Conservation (phyloP, 2,113 vertebrate species). For the Cyanoramphus novaezelandiae region DNA sequence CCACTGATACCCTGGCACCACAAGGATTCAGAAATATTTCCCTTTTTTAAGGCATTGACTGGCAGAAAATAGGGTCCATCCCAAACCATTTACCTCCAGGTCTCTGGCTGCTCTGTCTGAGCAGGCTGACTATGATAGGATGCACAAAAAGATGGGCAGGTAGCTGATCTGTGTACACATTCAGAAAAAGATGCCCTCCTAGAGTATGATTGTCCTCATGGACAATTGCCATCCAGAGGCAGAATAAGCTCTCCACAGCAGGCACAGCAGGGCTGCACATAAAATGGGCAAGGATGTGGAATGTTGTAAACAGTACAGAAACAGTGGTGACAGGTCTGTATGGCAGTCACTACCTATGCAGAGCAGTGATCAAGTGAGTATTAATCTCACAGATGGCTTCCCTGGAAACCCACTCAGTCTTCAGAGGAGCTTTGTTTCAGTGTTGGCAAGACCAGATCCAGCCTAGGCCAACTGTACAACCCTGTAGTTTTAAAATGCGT, state of each 20-base stretch:
- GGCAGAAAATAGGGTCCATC: background rate
- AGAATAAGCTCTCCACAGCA: background rate
- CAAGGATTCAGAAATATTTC: background rate
- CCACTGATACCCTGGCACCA: background rate
- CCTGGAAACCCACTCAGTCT: background rate
- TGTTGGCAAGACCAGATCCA: background rate
- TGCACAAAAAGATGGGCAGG: background rate
- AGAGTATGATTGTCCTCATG: fast-evolving
- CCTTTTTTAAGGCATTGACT: background rate
- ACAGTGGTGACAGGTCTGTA: background rate
- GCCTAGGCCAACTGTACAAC: background rate
- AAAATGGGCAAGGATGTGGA: fast-evolving
- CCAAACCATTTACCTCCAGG: background rate
- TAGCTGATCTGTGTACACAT: background rate
- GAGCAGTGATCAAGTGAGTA: background rate
- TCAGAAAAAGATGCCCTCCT: background rate
- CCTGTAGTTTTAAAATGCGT: background rate
- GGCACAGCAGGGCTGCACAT: background rate
- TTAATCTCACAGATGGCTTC: background rate
- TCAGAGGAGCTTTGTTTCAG: background rate
- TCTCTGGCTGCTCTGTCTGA: background rate
- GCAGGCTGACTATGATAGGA: background rate
- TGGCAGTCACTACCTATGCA: background rate
- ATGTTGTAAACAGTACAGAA: background rate
- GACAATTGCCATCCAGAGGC: background rate